These are phyloP conservation scores for Diplazon laetatorius DNA, from an alignment of 2,888 invertebrate genomes.

Conservation along the genomic window DNA sequence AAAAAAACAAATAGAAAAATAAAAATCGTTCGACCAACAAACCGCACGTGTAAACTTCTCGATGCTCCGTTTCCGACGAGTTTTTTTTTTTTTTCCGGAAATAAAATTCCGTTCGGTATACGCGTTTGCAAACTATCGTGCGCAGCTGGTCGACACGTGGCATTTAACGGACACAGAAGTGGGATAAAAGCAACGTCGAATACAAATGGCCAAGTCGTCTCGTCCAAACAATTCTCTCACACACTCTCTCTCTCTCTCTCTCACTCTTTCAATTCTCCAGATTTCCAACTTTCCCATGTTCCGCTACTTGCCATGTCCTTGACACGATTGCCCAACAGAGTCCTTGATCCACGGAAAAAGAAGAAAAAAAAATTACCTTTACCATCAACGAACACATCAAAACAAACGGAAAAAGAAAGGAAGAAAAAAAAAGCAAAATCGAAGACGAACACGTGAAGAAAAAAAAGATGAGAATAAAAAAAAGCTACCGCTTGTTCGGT, in stretches of 20 bases:
- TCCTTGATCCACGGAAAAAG: neutral
- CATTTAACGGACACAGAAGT: slow-evolving; percentile 4
- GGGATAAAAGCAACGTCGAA: neutral
- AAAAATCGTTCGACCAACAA: too few relatives aligned
- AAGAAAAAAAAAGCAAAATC: neutral
- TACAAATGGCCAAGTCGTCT: neutral
- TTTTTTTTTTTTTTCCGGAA: neutral
- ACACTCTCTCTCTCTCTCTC: neutral
- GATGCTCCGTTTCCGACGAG: too few relatives aligned
- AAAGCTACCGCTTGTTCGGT: neutral
- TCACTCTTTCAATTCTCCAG: too few relatives aligned
- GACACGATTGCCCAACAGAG: neutral
- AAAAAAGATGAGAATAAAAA: too few relatives aligned
- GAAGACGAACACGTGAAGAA: neutral
- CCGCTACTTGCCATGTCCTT: neutral
- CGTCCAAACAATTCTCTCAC: slow-evolving; percentile 2
- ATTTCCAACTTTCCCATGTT: neutral
- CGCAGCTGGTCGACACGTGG: slow-evolving; percentile 20
- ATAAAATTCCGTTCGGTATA: neutral
- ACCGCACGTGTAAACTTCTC: too few relatives aligned
- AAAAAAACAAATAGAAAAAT: too few relatives aligned
- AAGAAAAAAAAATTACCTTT: neutral
- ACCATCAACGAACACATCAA: neutral
- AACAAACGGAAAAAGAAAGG: neutral
- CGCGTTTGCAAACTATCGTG: slow-evolving; percentile 22